Percentiles rank a stretch among this genome's conserved stretches.
phyloP scores from a whole-genome alignment of 2,113 vertebrate species.

The Bothrops jararaca region DNA sequence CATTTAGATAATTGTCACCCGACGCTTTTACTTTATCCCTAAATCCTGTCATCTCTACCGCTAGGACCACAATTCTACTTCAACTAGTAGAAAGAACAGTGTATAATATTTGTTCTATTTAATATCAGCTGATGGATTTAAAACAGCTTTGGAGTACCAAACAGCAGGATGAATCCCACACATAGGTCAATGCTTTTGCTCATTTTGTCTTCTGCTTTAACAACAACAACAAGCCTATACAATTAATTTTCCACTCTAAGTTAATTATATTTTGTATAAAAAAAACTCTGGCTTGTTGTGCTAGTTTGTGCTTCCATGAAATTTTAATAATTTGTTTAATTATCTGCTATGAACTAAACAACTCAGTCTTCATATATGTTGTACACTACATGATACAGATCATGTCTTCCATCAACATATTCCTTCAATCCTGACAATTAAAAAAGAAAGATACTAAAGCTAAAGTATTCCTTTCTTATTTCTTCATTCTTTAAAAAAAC shows the following conservation, averaged over 20 bases:
- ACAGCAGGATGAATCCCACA: not conserved
- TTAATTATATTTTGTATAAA: slow-evolving; percentile 35
- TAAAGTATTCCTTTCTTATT: not conserved
- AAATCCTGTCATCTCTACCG: not conserved
- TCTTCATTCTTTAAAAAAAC: not conserved
- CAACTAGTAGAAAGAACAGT: not conserved
- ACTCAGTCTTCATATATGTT: not conserved
- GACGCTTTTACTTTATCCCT: not conserved
- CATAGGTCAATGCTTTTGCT: not conserved
- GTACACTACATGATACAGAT: not conserved
- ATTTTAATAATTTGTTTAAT: slow-evolving; percentile 33
- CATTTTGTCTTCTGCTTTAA: slow-evolving; percentile 8
- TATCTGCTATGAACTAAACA: slow-evolving; percentile 25
- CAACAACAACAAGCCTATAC: slow-evolving; percentile 13
- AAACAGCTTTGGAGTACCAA: slow-evolving; percentile 23
- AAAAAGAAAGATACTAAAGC: not conserved
- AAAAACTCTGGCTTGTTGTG: slow-evolving; percentile 21
- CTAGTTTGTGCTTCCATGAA: slow-evolving; percentile 17
- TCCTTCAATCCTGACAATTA: not conserved
- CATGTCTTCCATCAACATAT: not conserved
- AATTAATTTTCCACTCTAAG: slow-evolving; percentile 32
- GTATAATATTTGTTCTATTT: not conserved
- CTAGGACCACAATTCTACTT: not conserved
- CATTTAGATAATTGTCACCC: not conserved
- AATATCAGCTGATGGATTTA: slow-evolving; percentile 4